Evolutionary conservation across 2,888 invertebrate species (phyloP).

Genomic region (Ommatoiulus sabulosus): DNA sequence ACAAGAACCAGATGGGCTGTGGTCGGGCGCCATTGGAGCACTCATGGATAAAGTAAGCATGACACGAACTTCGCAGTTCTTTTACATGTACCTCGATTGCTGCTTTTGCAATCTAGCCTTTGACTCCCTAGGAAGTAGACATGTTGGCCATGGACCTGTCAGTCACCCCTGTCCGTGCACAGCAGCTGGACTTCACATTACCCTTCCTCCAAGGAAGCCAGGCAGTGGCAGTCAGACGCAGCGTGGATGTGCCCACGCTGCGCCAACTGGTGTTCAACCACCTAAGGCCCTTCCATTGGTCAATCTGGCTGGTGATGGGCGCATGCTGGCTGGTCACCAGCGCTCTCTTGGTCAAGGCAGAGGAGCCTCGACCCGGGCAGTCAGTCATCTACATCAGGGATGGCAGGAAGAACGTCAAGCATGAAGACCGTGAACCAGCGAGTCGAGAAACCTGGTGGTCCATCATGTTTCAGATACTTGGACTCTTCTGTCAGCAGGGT

Average conservation of each 20-base stretch:
- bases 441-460: slow-evolving; percentile 51
- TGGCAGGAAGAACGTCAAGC: slow-evolving; percentile 39
- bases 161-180: neutral
- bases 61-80: neutral
- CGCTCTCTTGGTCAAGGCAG: neutral
- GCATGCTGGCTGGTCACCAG: neutral
- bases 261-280: slow-evolving; percentile 46
- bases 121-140: slow-evolving; percentile 50
- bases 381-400: neutral
- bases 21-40: neutral
- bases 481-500: slow-evolving; percentile 56
- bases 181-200: slow-evolving; percentile 47
- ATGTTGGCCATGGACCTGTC: slow-evolving; percentile 52
- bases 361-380: neutral
- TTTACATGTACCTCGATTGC: no score
- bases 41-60: neutral
- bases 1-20: neutral
- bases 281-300: slow-evolving; percentile 54
- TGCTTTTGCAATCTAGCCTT: neutral
- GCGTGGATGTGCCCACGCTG: neutral
- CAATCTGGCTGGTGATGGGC: slow-evolving; percentile 51
- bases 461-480: slow-evolving; percentile 53
- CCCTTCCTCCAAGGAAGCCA: slow-evolving; percentile 52
- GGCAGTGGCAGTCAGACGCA: slow-evolving; percentile 32
- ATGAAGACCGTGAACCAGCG: neutral